Evolutionary conservation across 2,888 invertebrate species (phyloP).

Genomic region (Cartodere bifasciata): DNA sequence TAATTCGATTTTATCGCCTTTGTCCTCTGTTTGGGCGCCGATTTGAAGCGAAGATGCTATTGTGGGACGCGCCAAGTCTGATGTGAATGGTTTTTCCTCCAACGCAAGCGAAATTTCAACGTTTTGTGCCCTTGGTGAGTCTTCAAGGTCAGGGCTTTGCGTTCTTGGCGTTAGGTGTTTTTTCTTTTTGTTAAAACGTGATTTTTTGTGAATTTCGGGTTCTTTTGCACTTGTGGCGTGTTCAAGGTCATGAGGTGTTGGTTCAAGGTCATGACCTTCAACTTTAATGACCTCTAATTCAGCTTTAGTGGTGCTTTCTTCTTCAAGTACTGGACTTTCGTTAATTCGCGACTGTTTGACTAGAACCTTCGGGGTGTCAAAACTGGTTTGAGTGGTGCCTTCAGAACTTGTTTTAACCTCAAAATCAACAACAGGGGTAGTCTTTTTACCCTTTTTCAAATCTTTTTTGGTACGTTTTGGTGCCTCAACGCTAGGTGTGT

Average conservation of each 20-base stretch:
- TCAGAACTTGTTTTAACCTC: too few relatives aligned
- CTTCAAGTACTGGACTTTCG: conserved; percentile 1
- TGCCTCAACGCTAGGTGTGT: conserved; percentile 18
- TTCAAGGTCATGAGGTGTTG: not conserved
- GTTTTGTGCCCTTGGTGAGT: too few relatives aligned
- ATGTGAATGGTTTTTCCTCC: conserved; percentile 34
- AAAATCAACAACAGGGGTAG: too few relatives aligned
- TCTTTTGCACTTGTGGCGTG: not conserved
- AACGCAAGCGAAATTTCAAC: conserved; percentile 30
- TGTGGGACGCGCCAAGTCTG: conserved; percentile 29
- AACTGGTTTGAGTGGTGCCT: not conserved
- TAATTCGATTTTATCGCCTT: conserved; percentile 24
- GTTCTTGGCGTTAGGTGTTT: too few relatives aligned
- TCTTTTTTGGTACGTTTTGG: conserved; percentile 2
- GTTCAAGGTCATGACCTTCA: not conserved
- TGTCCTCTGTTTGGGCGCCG: conserved; percentile 19
- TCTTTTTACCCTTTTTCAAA: conserved; percentile 2
- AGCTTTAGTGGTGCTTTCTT: not conserved
- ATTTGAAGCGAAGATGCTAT: conserved; percentile 25
- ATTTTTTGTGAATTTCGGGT: too few relatives aligned
- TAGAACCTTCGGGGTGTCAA: not conserved
- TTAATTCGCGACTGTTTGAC: not conserved
- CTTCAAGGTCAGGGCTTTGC: too few relatives aligned
- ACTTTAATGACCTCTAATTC: not conserved
- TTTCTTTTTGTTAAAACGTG: too few relatives aligned